These are phyloP conservation scores for Staurois parvus DNA, from an alignment of 2,797 vertebrate genomes.

Conservation along the genomic window DNA sequence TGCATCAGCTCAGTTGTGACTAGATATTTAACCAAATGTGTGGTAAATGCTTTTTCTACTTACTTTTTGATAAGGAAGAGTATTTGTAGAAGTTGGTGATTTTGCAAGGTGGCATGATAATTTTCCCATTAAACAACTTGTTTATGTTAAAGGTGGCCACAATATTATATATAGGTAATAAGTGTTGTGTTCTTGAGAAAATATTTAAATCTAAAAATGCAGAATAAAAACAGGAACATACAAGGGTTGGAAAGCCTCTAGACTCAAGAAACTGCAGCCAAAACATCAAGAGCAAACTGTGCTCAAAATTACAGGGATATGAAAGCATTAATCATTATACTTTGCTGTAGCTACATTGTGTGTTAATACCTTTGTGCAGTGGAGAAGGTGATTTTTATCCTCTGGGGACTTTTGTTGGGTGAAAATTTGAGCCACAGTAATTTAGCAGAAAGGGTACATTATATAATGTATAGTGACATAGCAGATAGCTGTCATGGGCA, in stretches of 20 bases:
- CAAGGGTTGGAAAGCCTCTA: constrained; percentile 45
- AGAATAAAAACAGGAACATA: not conserved
- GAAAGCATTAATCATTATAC: constrained; percentile 66
- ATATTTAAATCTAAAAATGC: constrained; percentile 17
- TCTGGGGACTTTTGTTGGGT: constrained; percentile 29
- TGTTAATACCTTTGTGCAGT: constrained; percentile 63
- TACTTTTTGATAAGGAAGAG: not conserved
- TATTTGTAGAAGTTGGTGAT: not conserved
- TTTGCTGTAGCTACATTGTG: constrained; percentile 59
- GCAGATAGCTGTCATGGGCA: constrained; percentile 28
- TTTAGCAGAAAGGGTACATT: constrained; percentile 67
- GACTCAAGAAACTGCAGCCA: constrained; percentile 66
- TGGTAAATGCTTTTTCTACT: not conserved
- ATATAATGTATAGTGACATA: constrained; percentile 60
- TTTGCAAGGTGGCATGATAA: not conserved
- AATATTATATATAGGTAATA: not conserved
- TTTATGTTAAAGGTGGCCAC: not conserved
- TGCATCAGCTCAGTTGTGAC: no score
- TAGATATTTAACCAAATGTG: no score
- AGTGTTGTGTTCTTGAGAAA: not conserved
- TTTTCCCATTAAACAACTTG: not conserved
- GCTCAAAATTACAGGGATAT: constrained; percentile 65
- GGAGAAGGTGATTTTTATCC: constrained; percentile 64
- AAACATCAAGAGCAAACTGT: constrained; percentile 65
- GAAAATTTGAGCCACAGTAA: constrained; percentile 61